phyloP scores from a whole-genome alignment of 2,797 vertebrate genomes.

The Sebastes nivosus region DNA sequence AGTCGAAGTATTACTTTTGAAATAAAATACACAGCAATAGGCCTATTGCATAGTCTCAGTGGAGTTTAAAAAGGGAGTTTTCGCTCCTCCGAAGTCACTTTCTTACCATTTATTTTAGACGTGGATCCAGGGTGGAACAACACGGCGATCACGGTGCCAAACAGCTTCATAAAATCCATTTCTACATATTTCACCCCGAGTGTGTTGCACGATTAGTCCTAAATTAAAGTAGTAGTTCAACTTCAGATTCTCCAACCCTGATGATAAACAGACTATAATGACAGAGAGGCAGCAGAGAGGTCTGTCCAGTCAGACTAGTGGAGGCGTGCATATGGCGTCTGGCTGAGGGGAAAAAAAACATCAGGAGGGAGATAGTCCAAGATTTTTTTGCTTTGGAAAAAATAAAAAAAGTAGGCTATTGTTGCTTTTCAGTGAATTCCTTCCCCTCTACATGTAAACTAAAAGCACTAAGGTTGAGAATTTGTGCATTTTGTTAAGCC shows the following conservation, averaged over 20 bases:
- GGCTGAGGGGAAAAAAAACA: conserved; percentile 8
- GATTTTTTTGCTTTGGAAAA: conserved; percentile 8
- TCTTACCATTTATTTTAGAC: conserved; percentile 80
- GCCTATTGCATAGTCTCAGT: accelerated
- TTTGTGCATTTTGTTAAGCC: not conserved
- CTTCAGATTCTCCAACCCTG: not conserved
- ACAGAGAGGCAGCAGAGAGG: conserved; percentile 2
- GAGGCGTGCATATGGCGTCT: conserved; percentile 64
- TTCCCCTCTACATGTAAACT: not conserved
- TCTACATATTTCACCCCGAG: conserved; percentile 78
- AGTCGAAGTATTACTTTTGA: no score
- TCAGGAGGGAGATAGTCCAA: conserved; percentile 1
- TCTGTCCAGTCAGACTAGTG: conserved; percentile 19
- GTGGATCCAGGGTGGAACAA: conserved; percentile 77
- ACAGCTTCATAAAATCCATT: conserved; percentile 83
- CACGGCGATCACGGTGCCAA: conserved; percentile 80
- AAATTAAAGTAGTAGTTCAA: not conserved
- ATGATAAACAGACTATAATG: not conserved
- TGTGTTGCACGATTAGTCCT: conserved; percentile 11
- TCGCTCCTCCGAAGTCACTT: not conserved
- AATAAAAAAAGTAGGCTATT: not conserved
- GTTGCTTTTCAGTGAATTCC: not conserved
- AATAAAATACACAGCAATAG: not conserved
- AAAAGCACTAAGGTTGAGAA: not conserved
- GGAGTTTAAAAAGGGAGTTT: not conserved